Percentiles rank a stretch among this genome's conserved stretches.
Conservation (phyloP, 2,888 invertebrate species). For the Biston stratarius region DNA sequence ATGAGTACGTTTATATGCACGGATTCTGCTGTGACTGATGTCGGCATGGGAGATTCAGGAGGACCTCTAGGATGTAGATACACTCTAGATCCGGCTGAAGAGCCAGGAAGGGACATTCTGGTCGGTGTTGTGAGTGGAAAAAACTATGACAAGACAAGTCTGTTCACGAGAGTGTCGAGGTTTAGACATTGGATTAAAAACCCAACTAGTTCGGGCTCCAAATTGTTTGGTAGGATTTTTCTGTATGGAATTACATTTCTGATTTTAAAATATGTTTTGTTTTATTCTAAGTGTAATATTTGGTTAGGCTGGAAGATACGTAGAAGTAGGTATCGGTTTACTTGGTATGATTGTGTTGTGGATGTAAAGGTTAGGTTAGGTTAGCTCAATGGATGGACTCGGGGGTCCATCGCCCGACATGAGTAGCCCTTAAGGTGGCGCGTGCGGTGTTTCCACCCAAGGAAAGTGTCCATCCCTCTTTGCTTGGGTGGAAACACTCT, state of each 20-base stretch:
- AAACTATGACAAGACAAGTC: constrained; percentile 65
- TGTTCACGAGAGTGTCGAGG: constrained; percentile 54
- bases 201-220: not conserved
- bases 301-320: too few species aligned
- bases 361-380: too few species aligned
- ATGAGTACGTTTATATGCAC: constrained; percentile 65
- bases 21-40: constrained; percentile 55
- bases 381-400: too few species aligned
- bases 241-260: constrained; percentile 1
- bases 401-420: too few species aligned
- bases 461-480: too few species aligned
- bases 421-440: too few species aligned
- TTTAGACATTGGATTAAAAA: constrained; percentile 24
- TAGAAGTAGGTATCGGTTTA: too few species aligned
- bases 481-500: too few species aligned
- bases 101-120: constrained; percentile 51
- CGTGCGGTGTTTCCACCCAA: too few species aligned
- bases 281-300: not conserved
- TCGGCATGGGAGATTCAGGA: constrained; percentile 69
- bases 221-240: not conserved
- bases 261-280: constrained; percentile 21
- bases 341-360: too few species aligned
- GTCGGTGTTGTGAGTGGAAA: constrained; percentile 73
- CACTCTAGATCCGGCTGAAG: constrained; percentile 54
- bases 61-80: constrained; percentile 66